phyloP scores from a whole-genome alignment of 2,113 vertebrate genomes.

The Hemichromis elongatus region DNA sequence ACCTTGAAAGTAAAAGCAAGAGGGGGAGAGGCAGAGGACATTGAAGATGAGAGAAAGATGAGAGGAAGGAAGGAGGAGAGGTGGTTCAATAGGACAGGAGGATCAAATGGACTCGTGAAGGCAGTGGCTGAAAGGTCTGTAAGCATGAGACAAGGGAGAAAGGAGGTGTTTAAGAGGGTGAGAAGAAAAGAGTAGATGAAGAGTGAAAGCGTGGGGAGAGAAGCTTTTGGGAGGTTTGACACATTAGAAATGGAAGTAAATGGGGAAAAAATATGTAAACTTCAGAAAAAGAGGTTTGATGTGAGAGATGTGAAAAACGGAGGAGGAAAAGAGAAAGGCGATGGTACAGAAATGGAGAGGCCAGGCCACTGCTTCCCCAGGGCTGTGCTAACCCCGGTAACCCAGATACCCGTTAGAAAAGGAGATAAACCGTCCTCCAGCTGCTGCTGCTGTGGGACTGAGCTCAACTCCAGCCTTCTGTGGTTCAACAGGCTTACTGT shows the following conservation, averaged over 20 bases:
- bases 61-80: constrained; percentile 52
- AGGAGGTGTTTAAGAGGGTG: neutral
- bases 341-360: neutral
- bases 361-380: neutral
- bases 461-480: constrained; percentile 32
- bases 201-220: neutral
- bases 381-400: constrained; percentile 48
- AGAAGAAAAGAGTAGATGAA: neutral
- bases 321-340: neutral
- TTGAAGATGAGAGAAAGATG: constrained; percentile 48
- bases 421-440: constrained; percentile 21
- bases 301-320: neutral
- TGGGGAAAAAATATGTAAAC: neutral
- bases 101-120: constrained; percentile 50
- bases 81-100: constrained; percentile 52
- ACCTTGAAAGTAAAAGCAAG: neutral
- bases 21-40: neutral
- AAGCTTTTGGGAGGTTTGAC: neutral
- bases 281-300: neutral
- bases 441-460: constrained; percentile 21
- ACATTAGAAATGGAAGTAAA: neutral
- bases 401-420: constrained; percentile 46
- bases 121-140: constrained; percentile 21
- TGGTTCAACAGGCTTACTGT: constrained; percentile 27
- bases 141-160: neutral